A percentile compares a stretch with the other conserved stretches of the same genome.
Conservation (phyloP, 2,888 invertebrate genomes). For the Leptura quadrifasciata region DNA sequence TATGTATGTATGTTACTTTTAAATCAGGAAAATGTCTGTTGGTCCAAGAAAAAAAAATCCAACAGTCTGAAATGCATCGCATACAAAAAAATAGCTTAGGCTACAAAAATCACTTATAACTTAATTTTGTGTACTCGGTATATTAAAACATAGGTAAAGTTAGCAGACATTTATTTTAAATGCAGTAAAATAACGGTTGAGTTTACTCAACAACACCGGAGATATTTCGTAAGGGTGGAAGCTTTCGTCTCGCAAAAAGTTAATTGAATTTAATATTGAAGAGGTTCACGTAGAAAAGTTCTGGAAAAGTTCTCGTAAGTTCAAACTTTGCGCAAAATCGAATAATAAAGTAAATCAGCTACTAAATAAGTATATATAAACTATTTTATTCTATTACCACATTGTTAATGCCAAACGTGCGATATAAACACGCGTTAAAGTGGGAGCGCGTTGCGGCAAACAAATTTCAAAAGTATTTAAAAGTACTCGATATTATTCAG, state of each 20-base stretch:
- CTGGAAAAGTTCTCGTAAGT: constrained; percentile 20
- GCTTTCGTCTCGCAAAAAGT: not conserved
- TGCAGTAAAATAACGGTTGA: not conserved
- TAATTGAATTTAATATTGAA: constrained; percentile 19
- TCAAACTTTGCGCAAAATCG: not conserved
- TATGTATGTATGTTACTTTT: too few species aligned
- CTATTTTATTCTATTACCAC: not conserved
- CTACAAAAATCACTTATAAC: too few species aligned
- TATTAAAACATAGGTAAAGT: too few species aligned
- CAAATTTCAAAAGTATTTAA: not conserved
- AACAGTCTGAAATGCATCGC: not conserved
- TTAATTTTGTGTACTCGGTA: too few species aligned
- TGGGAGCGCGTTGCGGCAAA: not conserved
- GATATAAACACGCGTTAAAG: not conserved
- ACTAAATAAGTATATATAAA: not conserved
- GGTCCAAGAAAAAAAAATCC: constrained; percentile 25
- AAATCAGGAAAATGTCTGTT: constrained; percentile 11
- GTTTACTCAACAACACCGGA: not conserved
- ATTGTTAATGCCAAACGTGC: not conserved
- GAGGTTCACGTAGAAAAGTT: constrained; percentile 12
- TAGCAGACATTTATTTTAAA: not conserved
- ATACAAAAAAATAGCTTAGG: not conserved
- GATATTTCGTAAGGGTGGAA: not conserved
- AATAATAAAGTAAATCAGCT: not conserved
- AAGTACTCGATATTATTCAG: not conserved